Percentiles rank a stretch among this genome's conserved stretches.
Evolutionary conservation across 2,888 invertebrate species (phyloP).

Genomic region (Volucella inflata): DNA sequence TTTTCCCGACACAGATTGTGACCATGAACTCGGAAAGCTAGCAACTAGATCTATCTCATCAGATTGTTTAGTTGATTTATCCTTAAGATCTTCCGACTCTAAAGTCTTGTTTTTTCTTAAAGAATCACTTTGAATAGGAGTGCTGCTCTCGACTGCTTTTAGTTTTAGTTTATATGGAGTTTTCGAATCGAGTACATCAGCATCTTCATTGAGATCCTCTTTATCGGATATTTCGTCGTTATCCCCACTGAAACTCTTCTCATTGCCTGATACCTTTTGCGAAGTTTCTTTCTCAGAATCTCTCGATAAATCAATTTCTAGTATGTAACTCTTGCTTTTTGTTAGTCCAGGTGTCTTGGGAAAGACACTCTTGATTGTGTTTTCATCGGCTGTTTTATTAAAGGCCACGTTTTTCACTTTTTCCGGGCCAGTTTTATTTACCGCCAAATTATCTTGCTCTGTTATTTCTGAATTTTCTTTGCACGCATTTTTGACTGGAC

Average conservation of each 20-base stretch:
- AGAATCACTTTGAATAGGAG: constrained; percentile 48
- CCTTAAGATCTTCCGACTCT: neutral
- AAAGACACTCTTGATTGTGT: constrained; percentile 76
- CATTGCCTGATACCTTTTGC: constrained; percentile 17
- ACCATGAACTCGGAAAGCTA: constrained; percentile 84
- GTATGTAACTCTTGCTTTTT: constrained; percentile 75
- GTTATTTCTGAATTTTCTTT: neutral
- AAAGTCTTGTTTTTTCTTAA: constrained; percentile 28
- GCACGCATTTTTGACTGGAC: neutral
- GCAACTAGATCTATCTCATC: constrained; percentile 85
- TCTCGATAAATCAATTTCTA: constrained; percentile 42
- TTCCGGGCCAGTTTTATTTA: constrained; percentile 17
- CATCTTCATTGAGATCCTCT: constrained; percentile 24
- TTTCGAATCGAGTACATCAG: constrained; percentile 5
- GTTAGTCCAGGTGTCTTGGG: constrained; percentile 79
- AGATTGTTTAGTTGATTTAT: constrained; percentile 19
- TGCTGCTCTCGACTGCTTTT: constrained; percentile 52
- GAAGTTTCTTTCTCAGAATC: constrained; percentile 49
- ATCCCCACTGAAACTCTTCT: constrained; percentile 24
- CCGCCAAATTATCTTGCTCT: constrained; percentile 8
- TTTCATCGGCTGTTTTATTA: constrained; percentile 55
- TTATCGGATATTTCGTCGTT: constrained; percentile 27
- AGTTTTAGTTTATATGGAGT: constrained; percentile 70
- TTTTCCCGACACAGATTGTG: constrained; percentile 73
- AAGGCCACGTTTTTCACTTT: constrained; percentile 77